These are phyloP conservation scores for Pollenia griseotomentosa DNA, from an alignment of 2,888 invertebrate species.

Conservation along the genomic window DNA sequence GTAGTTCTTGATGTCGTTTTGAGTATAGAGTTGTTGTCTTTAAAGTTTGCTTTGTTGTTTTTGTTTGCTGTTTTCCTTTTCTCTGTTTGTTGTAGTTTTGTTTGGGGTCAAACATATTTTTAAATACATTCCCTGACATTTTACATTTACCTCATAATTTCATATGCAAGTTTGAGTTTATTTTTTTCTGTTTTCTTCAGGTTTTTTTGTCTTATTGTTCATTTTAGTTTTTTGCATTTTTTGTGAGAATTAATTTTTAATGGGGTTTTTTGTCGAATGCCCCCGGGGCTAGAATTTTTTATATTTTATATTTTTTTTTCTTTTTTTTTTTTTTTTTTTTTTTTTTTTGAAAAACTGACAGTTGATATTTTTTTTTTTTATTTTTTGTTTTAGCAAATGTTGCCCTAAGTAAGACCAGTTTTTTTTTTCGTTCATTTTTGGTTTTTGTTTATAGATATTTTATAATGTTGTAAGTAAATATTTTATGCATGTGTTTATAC, in stretches of 20 bases:
- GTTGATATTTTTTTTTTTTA: constrained; percentile 78
- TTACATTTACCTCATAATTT: constrained; percentile 81
- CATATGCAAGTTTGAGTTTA: constrained; percentile 59
- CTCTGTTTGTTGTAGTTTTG: constrained; percentile 66
- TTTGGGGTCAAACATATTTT: constrained; percentile 76
- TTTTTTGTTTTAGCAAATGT: constrained; percentile 61
- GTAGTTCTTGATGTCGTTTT: constrained; percentile 64
- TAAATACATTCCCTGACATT: constrained; percentile 80
- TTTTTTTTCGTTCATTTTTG: constrained; percentile 32
- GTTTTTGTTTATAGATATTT: constrained; percentile 75
- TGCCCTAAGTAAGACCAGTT: constrained; percentile 64
- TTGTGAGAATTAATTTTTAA: constrained; percentile 82
- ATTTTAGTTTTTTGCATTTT: constrained; percentile 69
- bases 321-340: constrained; percentile 74
- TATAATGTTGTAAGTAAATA: constrained; percentile 74
- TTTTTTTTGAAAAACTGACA: constrained; percentile 80
- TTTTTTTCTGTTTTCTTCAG: too few species aligned
- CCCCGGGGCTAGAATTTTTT: constrained; percentile 74
- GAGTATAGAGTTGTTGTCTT: constrained; percentile 54
- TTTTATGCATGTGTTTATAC: constrained; percentile 57
- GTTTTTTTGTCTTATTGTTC: constrained; percentile 36
- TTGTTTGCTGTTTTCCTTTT: constrained; percentile 16
- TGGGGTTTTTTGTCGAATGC: constrained; percentile 76
- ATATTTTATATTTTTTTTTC: constrained; percentile 77
- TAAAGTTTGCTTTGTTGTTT: constrained; percentile 41